Evolutionary conservation across 2,113 vertebrate species (phyloP), one percentile per base, ranked within the genome.

Genomic region (Pollimyrus isidori): DNA sequence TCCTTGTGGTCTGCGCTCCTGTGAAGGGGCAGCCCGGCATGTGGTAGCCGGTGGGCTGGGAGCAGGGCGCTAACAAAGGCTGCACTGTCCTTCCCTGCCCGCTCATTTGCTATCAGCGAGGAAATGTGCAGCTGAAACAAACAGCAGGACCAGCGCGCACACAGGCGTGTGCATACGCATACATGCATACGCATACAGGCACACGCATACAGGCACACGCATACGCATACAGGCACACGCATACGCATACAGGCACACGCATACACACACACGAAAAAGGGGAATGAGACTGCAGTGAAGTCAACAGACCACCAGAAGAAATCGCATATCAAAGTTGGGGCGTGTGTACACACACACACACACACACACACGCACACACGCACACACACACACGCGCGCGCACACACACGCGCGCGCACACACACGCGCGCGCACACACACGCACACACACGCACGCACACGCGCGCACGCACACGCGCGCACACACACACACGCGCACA

Each of bases 81-180:
- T 6, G 73, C 35, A 17, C 26, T 76, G 69, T 39, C 35, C 69
- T 30, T 76, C 39, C 69, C 69, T 76, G 69, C 69, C 15, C 1
- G 11, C 35, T 80, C 73, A 42, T 17, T 5, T 3, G 69, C 65
- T 87, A 87, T 90, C 85, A 80, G 50, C 58, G 69, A 42, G 86
- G 73, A 90, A 90, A 52, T 56, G 62, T 53, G 85, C 89, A 90
- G 85, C 42, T 50, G 58, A 76, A 73, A 90, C 21, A 87, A 19
- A 80, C 39, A 39, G 48, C 19, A n/a, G 48, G 58, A 56, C 84
- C 5, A 9, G 46, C 21, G 35, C 53, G 2, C n/a, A n/a, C n/a
- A n/a, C n/a, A n/a, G n/a, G n/a, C n/a, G n/a, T n/a, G n/a, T n/a
- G n/a, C 82, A 30, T 35, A 21, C 52, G 19, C 50, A 58, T 11